phyloP scores from a whole-genome alignment of 2,113 vertebrate species.

The Pyrgilauda ruficollis region DNA sequence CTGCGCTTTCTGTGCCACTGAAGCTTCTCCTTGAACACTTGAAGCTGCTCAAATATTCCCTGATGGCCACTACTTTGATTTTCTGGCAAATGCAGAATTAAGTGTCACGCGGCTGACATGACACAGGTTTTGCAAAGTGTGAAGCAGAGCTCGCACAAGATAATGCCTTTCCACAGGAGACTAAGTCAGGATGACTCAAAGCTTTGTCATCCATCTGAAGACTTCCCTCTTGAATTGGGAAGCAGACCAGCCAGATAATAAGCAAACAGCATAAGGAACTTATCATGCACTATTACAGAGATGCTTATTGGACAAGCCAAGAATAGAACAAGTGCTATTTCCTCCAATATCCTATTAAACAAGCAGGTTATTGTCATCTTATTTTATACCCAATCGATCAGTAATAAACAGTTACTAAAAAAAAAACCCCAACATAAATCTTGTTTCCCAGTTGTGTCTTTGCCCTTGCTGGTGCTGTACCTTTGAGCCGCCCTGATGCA shows the following conservation, averaged over 20 bases:
- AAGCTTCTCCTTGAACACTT: background rate
- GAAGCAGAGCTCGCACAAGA: conserved; percentile 13
- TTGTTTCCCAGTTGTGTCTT: background rate
- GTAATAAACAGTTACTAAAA: conserved; percentile 32
- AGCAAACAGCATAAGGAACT: conserved; percentile 39
- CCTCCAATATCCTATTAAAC: conserved; percentile 51
- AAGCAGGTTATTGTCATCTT: conserved; percentile 5
- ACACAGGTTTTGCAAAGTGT: conserved; percentile 2
- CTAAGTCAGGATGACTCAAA: conserved; percentile 42
- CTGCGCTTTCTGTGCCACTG: background rate
- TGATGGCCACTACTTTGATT: background rate
- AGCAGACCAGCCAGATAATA: conserved; percentile 45
- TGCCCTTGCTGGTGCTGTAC: conserved; percentile 58
- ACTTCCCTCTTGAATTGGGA: conserved; percentile 34
- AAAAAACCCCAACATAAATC: background rate
- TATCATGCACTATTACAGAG: background rate
- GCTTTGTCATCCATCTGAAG: conserved; percentile 37
- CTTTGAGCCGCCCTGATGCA: conserved; percentile 89
- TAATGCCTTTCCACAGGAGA: conserved; percentile 49
- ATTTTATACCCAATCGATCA: conserved; percentile 32
- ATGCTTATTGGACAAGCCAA: conserved; percentile 59
- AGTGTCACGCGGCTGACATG: background rate
- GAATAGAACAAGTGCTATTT: conserved; percentile 62
- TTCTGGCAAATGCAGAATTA: background rate
- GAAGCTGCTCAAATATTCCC: background rate